Conservation (phyloP, 30 jellyfish, hydroid and myxozoan genomes). For the Kudoa iwatai region DNA sequence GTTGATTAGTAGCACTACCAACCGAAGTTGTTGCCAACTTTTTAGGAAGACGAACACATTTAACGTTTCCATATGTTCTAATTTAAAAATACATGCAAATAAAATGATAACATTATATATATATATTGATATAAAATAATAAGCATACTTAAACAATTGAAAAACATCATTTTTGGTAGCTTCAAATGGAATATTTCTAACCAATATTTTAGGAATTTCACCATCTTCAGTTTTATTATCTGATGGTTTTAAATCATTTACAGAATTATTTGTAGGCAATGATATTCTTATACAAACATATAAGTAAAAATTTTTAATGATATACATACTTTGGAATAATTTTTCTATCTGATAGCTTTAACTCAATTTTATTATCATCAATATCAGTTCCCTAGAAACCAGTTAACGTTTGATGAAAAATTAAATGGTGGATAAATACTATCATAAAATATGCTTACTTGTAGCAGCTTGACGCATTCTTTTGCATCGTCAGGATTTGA, state of each 20-base stretch:
- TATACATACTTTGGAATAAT: no score
- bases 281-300: no score
- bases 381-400: no score
- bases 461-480: constrained; percentile 40
- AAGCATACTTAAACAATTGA: constrained; percentile 41
- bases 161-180: constrained; percentile 32
- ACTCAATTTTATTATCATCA: no score
- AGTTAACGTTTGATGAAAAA: no score
- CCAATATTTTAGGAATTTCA: no score
- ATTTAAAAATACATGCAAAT: neutral
- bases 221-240: no score
- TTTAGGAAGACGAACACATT: constrained; percentile 52
- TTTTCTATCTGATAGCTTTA: no score
- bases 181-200: constrained; percentile 71
- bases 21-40: constrained; percentile 4
- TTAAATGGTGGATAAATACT: no score
- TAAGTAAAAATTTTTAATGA: no score
- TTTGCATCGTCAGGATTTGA: constrained; percentile 11
- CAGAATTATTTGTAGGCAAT: no score
- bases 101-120: neutral
- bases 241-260: no score
- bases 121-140: neutral
- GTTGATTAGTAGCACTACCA: constrained; percentile 22
- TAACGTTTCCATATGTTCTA: constrained; percentile 51
- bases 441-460: constrained; percentile 10